These are phyloP conservation scores for Dyspetes luteomarginatus DNA, from an alignment of 2,888 invertebrate genomes.

Conservation along the genomic window DNA sequence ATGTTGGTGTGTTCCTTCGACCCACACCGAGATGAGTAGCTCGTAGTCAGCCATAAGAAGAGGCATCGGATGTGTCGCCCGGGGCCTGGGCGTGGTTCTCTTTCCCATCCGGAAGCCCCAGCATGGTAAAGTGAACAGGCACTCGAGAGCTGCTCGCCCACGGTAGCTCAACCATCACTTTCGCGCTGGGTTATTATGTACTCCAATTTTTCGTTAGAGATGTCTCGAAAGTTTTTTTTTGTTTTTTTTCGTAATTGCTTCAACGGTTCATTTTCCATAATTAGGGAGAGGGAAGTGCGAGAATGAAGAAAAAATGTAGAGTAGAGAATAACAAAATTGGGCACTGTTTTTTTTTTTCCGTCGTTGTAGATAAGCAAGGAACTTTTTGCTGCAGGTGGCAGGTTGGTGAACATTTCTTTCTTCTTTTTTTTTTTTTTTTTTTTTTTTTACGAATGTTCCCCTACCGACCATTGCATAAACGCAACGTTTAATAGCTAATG, in stretches of 20 bases:
- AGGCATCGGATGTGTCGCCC: slow-evolving; percentile 75
- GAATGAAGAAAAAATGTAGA: not conserved
- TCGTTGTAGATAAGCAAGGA: slow-evolving; percentile 42
- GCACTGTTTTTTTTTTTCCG: slow-evolving; percentile 34
- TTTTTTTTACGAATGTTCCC: not conserved
- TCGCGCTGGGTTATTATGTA: slow-evolving; percentile 74
- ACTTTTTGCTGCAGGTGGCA: slow-evolving; percentile 46
- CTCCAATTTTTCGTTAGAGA: slow-evolving; percentile 73
- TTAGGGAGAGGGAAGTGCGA: slow-evolving; percentile 15
- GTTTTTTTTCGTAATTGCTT: slow-evolving; percentile 37
- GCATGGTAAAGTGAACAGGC: slow-evolving; percentile 38
- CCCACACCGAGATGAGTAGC: not conserved
- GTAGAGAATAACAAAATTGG: slow-evolving; percentile 39
- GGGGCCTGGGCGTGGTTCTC: slow-evolving; percentile 80
- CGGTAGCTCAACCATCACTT: slow-evolving; percentile 58
- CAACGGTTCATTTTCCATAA: not conserved
- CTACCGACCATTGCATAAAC: not conserved
- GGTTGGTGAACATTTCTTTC: slow-evolving; percentile 45
- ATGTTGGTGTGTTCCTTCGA: slow-evolving; percentile 1
- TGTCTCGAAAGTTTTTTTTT: slow-evolving; percentile 39
- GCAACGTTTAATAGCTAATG: slow-evolving; percentile 7
- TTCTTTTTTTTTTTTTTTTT: slow-evolving; percentile 18
- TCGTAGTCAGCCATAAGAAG: slow-evolving; percentile 26
- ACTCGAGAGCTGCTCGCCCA: slow-evolving; percentile 48
- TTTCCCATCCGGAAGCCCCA: slow-evolving; percentile 62